Evolutionary conservation across 2,888 invertebrate species (phyloP).

Genomic region (Dynastes maya): DNA sequence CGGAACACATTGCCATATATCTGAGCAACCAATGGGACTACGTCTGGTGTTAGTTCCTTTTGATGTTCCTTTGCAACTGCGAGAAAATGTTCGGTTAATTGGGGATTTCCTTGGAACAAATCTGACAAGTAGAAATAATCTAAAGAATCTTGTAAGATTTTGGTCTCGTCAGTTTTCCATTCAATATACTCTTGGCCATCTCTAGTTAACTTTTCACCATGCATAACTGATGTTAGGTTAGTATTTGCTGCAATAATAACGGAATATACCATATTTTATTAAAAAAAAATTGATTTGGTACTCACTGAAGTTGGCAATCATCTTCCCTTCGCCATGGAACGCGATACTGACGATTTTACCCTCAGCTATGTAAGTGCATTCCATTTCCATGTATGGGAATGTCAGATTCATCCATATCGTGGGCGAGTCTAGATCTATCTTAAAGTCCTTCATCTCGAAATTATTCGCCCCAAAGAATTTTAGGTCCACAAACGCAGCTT

Average conservation of each 20-base stretch:
- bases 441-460: conserved; percentile 64
- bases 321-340: conserved; percentile 69
- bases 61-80: neutral
- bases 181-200: conserved; percentile 13
- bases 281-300: conserved; percentile 48
- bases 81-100: conserved; percentile 4
- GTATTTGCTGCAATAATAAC: conserved; percentile 10
- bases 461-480: conserved; percentile 71
- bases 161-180: neutral
- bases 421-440: conserved; percentile 67
- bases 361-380: conserved; percentile 68
- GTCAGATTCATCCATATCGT: conserved; percentile 64
- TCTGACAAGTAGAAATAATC: conserved; percentile 5
- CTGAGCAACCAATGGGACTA: conserved; percentile 2
- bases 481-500: conserved; percentile 56
- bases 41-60: neutral
- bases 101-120: conserved; percentile 31
- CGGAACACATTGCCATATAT: conserved; percentile 6
- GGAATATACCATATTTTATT: neutral
- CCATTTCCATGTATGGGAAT: conserved; percentile 64
- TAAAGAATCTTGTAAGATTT: neutral
- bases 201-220: neutral
- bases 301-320: conserved; percentile 72
- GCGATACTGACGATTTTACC: conserved; percentile 70
- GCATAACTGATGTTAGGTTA: neutral